Evolutionary conservation across 2,797 vertebrate genomes (phyloP), one percentile per base, ranked within the genome.

Genomic region (Kryptopterus vitreolus): DNA sequence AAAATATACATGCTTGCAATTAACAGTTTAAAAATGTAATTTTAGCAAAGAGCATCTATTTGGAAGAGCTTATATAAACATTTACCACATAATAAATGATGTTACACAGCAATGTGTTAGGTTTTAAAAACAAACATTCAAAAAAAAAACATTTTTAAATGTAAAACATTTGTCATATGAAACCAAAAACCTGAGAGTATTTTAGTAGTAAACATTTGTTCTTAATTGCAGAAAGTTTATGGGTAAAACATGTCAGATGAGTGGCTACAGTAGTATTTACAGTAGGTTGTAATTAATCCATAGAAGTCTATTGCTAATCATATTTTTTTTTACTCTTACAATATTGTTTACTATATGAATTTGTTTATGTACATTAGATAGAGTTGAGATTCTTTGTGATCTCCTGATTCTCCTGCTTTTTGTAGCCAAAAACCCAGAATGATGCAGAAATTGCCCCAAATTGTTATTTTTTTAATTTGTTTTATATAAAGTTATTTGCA

Each of bases 211-310:
- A 63, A 50, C 9, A 1, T 52, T 26, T 1, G 26, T 68, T 68
- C 11, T 12, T 48, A 46, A 43, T 55, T 59, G 46, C 22, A 66
- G 18, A 57, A 26, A 24, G 55, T 72, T 71, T 48, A 8, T 48
- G 50, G 16, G 31, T n/a, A n/a, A 74, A 62, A 50, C 29, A n/a
- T 33, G 5, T 13, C 48, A 48, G 26, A 50, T 48, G n/a, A 58
- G 24, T 71, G 68, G 20, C 52, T 73, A 52, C 68, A 65, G 26
- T 70, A 69, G 31, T 48, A 53, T 55, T 58, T 58, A 73, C 24
- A 68, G 53, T 50, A 58, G 26, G 11, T 76, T 58, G 26, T 68
- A 26, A 24, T 65, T 13, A n/a, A 46, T 73, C 20, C 53, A 18
- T 61, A 52, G 24, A 63, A 26, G 63, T 38, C 10, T 48, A 50